A percentile compares a stretch with the other conserved stretches of the same genome.
phyloP scores from a whole-genome alignment of 92 coral and sea anemone species.

The Zoanthus sociatus region DNA sequence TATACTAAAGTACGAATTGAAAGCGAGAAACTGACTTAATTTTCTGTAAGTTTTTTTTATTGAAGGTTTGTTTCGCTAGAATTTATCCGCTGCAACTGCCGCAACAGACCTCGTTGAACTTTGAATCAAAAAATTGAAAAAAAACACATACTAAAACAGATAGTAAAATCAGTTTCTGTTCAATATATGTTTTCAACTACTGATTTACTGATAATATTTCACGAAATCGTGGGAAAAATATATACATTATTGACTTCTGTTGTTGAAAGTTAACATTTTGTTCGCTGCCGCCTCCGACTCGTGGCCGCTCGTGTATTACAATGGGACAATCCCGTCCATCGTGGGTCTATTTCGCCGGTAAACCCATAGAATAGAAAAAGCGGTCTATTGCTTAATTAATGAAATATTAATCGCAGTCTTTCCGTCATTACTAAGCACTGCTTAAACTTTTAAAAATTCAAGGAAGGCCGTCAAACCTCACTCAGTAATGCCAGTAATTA shows the following conservation, averaged over 20 bases:
- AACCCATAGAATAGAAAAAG: conserved; percentile 21
- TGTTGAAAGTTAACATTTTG: conserved; percentile 1
- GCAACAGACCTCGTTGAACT: background rate
- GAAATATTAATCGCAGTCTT: conserved; percentile 2
- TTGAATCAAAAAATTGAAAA: background rate
- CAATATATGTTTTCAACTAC: background rate
- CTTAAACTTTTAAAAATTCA: background rate
- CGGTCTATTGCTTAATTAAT: conserved; percentile 21
- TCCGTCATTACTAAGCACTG: conserved; percentile 8
- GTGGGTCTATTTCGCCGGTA: conserved; percentile 19
- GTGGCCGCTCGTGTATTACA: conserved; percentile 18
- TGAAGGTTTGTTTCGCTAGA: background rate
- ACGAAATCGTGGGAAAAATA: background rate
- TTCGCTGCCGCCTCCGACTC: conserved; percentile 5
- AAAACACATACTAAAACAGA: background rate
- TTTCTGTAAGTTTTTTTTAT: background rate
- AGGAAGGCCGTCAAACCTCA: conserved; percentile 2
- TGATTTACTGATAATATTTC: background rate
- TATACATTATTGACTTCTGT: background rate
- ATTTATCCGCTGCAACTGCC: conserved; percentile 1
- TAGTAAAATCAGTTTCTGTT: conserved; percentile 6
- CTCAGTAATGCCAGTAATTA: background rate
- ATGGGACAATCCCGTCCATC: background rate
- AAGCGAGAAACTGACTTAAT: background rate
- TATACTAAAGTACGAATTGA: conserved; percentile 8